Evolutionary conservation across 2,888 invertebrate genomes (phyloP), one percentile per base, ranked within the genome.

Genomic region (Caenorhabditis sp.): DNA sequence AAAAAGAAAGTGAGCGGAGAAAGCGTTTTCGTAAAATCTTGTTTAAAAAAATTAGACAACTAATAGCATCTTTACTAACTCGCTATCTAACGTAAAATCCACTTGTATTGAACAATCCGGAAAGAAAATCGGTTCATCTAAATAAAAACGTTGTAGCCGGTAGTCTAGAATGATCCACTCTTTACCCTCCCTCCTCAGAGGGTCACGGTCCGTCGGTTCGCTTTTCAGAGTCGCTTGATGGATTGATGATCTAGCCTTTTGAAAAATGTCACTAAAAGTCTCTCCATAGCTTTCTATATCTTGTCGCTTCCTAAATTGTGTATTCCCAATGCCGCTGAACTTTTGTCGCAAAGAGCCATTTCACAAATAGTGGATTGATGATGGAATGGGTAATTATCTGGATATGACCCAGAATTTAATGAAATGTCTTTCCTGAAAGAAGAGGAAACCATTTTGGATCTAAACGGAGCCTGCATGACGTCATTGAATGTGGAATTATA

Each of bases 381-480:
- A 56, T 41, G 41, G 56, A 66, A 66, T 56, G 22, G 20, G 9
- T 55, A 39, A 65, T 55, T 65, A 52, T 20, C 13, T 43, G 32
- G 45, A 15, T 35, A 27, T 50, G 62, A 62, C 62, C 52, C 62
- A 52, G 62, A 62, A 61, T 52, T n/a, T n/a, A n/a, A n/a, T n/a
- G n/a, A n/a, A n/a, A n/a, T n/a, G n/a, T n/a, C n/a, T n/a, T n/a
- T n/a, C n/a, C n/a, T n/a, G n/a, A n/a, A n/a, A n/a, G n/a, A n/a
- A n/a, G n/a, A n/a, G n/a, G n/a, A n/a, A n/a, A n/a, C n/a, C n/a
- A n/a, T n/a, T n/a, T n/a, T n/a, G n/a, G n/a, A n/a, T n/a, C n/a
- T n/a, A n/a, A n/a, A n/a, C n/a, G n/a, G n/a, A n/a, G n/a, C n/a
- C n/a, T n/a, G 39, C 8, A 11, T 61, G 61, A 41, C 13, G 52